phyloP scores from a whole-genome alignment of 2,113 vertebrate species.

The Aegypius monachus region DNA sequence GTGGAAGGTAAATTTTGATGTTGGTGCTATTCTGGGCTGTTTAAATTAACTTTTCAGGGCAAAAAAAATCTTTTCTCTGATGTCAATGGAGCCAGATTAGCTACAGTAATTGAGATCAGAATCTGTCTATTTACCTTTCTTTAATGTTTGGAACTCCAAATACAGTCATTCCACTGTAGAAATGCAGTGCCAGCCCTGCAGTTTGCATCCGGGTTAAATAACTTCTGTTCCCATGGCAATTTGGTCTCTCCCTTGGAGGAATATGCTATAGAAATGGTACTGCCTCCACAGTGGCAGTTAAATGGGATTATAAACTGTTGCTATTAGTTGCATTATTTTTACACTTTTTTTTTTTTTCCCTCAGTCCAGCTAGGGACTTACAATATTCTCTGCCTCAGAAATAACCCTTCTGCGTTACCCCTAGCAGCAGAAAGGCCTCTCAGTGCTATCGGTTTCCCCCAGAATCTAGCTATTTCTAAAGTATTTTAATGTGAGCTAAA shows the following conservation, averaged over 20 bases:
- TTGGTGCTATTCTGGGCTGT: neutral
- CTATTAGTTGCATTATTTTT: neutral
- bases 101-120: neutral
- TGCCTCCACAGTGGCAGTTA: neutral
- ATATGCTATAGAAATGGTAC: neutral
- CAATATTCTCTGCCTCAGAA: neutral
- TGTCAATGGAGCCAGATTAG: neutral
- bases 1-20: neutral
- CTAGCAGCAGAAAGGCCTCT: neutral
- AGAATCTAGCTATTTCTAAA: neutral
- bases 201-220: neutral
- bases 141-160: neutral
- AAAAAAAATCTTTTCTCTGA: neutral
- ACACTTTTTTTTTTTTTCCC: too few species aligned
- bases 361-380: neutral
- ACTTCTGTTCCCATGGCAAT: neutral
- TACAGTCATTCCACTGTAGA: neutral
- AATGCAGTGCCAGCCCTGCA: neutral
- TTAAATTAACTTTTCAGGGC: neutral
- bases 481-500: neutral
- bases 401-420: neutral
- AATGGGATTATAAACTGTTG: neutral
- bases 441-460: neutral
- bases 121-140: neutral
- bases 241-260: neutral